Evolutionary conservation across 2,113 vertebrate species (phyloP).

Genomic region (Pavo muticus): DNA sequence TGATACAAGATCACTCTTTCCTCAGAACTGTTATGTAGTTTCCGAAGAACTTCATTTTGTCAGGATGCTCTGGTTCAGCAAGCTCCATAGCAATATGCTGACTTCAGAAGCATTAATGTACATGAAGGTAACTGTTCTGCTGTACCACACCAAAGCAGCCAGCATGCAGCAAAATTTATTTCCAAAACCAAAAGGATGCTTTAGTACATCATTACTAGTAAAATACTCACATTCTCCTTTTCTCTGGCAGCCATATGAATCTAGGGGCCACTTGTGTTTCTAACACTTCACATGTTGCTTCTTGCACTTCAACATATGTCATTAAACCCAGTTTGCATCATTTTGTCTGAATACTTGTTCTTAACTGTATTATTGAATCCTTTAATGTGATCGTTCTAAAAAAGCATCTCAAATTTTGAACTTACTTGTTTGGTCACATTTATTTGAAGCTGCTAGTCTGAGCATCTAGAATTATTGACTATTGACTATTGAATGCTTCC

Average conservation of each 20-base stretch:
- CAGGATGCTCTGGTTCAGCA: neutral
- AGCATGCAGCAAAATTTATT: neutral
- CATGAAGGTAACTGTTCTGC: neutral
- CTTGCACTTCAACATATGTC: neutral
- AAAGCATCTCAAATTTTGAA: conserved; percentile 10
- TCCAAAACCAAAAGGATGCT: neutral
- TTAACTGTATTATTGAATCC: neutral
- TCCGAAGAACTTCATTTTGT: neutral
- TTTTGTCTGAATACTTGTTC: neutral
- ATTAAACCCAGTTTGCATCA: neutral
- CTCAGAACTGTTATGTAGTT: neutral
- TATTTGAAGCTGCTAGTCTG: conserved; percentile 32
- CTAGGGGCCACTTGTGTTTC: neutral
- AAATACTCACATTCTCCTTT: neutral
- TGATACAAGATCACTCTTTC: neutral
- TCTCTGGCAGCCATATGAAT: neutral
- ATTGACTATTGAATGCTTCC: conserved; percentile 81
- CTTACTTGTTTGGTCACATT: conserved; percentile 15
- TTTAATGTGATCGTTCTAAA: neutral
- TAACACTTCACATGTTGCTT: neutral
- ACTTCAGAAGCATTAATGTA: neutral
- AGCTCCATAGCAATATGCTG: neutral
- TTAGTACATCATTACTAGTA: neutral
- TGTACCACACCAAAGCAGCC: neutral
- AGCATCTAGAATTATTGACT: conserved; percentile 71